phyloP scores from a whole-genome alignment of 2,888 invertebrate genomes.

The Chelonus formosanus region DNA sequence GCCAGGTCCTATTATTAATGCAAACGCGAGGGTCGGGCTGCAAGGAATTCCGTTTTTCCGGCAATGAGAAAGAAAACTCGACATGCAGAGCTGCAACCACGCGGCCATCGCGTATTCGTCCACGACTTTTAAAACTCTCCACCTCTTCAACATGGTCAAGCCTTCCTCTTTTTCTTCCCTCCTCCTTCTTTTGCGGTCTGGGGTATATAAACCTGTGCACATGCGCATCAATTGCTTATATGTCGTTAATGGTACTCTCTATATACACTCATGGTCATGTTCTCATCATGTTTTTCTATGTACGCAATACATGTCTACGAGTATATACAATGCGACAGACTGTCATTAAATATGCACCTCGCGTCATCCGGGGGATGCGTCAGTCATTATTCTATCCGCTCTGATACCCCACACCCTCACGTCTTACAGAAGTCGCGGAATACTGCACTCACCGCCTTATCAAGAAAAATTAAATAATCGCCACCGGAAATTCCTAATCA shows the following conservation, averaged over 20 bases:
- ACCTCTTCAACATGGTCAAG: conserved; percentile 16
- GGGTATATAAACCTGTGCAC: conserved; percentile 4
- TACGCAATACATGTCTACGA: not conserved
- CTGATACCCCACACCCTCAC: conserved; percentile 32
- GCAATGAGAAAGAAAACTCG: conserved; percentile 2
- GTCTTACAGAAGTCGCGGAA: conserved; percentile 28
- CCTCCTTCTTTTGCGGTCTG: conserved; percentile 1
- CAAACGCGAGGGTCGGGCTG: conserved; percentile 13
- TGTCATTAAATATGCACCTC: conserved; percentile 59
- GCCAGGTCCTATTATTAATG: conserved; percentile 14
- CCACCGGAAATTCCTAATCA: not conserved
- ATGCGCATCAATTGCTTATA: conserved; percentile 4
- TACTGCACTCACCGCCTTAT: conserved; percentile 14
- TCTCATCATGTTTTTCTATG: conserved; percentile 12
- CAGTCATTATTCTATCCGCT: conserved; percentile 59
- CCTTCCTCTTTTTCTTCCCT: conserved; percentile 3
- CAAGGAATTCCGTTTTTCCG: conserved; percentile 11
- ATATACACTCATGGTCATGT: conserved; percentile 13
- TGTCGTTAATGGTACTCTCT: not conserved
- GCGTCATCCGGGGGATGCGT: conserved; percentile 55
- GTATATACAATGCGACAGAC: conserved; percentile 32
- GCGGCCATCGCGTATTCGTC: conserved; percentile 26
- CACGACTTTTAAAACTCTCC: conserved; percentile 19
- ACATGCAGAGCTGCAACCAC: conserved; percentile 8
- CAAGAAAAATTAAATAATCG: conserved; percentile 4